phyloP scores from a whole-genome alignment of 2,888 invertebrate species.

The Rotaria magnacalcarata region DNA sequence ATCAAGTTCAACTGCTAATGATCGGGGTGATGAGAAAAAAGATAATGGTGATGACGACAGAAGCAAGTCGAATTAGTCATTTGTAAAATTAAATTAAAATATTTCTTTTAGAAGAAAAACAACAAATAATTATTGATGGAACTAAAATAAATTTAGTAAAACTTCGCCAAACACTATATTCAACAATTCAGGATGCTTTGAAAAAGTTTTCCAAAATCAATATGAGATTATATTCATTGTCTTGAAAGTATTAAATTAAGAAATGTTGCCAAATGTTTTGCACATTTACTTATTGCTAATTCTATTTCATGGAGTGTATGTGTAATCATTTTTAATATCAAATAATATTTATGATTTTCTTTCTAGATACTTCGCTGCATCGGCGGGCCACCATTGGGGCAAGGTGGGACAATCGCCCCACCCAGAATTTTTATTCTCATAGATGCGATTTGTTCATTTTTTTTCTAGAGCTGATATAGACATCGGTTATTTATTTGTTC shows the following conservation, averaged over 20 bases:
- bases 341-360: no score
- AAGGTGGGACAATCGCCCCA: no score
- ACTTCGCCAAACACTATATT: slow-evolving; percentile 84
- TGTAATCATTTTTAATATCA: not conserved
- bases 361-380: no score
- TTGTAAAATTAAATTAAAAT: not conserved
- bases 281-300: slow-evolving; percentile 88
- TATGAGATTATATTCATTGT: slow-evolving; percentile 79
- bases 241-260: slow-evolving; percentile 88
- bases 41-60: slow-evolving; percentile 52
- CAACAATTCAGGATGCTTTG: slow-evolving; percentile 91
- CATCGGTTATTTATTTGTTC: no score
- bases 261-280: slow-evolving; percentile 93
- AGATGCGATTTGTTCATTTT: no score
- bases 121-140: slow-evolving; percentile 71
- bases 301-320: slow-evolving; percentile 81
- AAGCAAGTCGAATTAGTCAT: not conserved
- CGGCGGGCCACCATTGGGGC: no score
- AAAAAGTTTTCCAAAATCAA: slow-evolving; percentile 87
- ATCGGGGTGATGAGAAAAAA: slow-evolving; percentile 50
- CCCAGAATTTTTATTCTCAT: no score
- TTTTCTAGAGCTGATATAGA: no score
- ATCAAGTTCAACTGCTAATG: slow-evolving; percentile 10
- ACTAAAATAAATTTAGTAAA: slow-evolving; percentile 93
- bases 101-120: slow-evolving; percentile 45